phyloP scores from a whole-genome alignment of 2,113 vertebrate species.

The Phrynocephalus versicolor region DNA sequence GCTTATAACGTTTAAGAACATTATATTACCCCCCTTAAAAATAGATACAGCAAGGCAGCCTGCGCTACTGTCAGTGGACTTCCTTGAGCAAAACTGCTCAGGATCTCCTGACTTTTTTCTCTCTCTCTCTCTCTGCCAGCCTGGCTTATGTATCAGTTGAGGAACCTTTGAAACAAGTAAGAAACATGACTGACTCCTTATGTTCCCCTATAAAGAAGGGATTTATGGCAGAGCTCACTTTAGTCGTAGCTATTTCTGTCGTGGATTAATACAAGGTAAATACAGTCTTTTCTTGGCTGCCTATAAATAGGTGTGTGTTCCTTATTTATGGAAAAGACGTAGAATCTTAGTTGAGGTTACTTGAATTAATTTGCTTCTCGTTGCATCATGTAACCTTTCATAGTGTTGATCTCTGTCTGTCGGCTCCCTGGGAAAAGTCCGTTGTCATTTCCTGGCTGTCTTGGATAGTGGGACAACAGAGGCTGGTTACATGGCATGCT shows the following conservation, averaged over 20 bases:
- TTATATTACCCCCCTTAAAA: not conserved
- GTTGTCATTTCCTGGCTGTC: not conserved
- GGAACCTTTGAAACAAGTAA: not conserved
- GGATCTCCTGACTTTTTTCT: not conserved
- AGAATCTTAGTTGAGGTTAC: not conserved
- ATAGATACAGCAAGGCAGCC: not conserved
- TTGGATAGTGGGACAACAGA: not conserved
- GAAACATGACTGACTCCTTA: not conserved
- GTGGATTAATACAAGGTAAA: slow-evolving; percentile 6
- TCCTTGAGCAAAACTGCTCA: not conserved
- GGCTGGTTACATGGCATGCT: not conserved
- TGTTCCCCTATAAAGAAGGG: not conserved
- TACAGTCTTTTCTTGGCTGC: not conserved
- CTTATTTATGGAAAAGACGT: not conserved
- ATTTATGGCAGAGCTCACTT: slow-evolving; percentile 4
- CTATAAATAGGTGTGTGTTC: slow-evolving; percentile 1
- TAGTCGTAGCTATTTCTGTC: slow-evolving; percentile 20
- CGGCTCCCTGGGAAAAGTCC: not conserved
- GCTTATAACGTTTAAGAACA: no score
- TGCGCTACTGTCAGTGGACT: not conserved
- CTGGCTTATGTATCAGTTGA: not conserved
- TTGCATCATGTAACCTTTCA: not conserved
- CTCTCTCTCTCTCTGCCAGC: not conserved
- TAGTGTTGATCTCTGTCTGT: not conserved
- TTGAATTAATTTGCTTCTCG: not conserved